Evolutionary conservation across 2,113 vertebrate species (phyloP).

Genomic region (Ancistrus triradiatus): DNA sequence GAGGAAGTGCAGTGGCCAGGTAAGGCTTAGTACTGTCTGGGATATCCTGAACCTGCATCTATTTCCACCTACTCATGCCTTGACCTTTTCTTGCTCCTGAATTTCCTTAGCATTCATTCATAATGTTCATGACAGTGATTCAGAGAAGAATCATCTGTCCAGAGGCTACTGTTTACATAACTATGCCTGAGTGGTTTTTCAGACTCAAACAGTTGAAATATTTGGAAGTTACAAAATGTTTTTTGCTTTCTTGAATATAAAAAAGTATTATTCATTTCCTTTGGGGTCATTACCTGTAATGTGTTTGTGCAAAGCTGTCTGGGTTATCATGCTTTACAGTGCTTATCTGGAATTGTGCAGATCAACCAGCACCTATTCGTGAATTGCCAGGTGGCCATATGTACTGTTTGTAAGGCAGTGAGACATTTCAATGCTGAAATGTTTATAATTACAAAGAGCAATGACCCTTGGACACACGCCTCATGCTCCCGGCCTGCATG

Average conservation of each 20-base stretch:
- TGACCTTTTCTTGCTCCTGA: neutral
- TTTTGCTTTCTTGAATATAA: no score
- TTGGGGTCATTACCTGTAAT: neutral
- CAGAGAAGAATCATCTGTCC: neutral
- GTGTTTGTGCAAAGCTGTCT: constrained; percentile 15
- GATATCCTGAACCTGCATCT: neutral
- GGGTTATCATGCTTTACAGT: constrained; percentile 1
- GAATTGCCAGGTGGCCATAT: neutral
- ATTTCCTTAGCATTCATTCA: constrained; percentile 4
- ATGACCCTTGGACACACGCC: constrained; percentile 29
- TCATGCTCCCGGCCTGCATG: constrained; percentile 1
- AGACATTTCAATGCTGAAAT: constrained; percentile 40
- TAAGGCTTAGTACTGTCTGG: neutral
- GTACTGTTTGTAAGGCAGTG: neutral
- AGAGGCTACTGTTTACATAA: neutral
- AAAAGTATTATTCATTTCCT: no score
- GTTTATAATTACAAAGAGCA: constrained; percentile 48
- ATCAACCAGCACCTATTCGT: neutral
- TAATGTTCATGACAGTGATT: constrained; percentile 1
- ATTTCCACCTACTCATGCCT: neutral
- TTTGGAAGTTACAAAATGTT: constrained; percentile 5
- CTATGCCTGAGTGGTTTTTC: neutral
- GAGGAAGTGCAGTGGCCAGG: constrained; percentile 30
- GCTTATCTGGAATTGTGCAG: neutral
- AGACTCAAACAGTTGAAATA: neutral